A percentile compares a stretch with the other conserved stretches of the same genome.
phyloP scores from a whole-genome alignment of 2,888 invertebrate genomes.

The Neoitamus cyanurus region DNA sequence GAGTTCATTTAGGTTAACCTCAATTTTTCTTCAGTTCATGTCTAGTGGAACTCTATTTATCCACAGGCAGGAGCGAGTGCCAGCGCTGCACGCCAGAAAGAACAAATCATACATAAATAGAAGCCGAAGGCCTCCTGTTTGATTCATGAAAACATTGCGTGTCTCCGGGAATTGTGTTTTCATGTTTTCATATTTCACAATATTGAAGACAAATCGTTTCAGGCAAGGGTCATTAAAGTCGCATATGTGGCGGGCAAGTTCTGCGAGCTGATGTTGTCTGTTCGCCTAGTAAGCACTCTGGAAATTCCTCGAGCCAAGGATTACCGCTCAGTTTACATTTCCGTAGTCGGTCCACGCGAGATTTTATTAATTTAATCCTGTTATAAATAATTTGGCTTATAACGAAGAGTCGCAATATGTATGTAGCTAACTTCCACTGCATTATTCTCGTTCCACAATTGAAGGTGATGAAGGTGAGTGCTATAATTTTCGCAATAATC shows the following conservation, averaged over 20 bases:
- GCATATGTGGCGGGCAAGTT: not conserved
- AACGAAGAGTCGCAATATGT: no score
- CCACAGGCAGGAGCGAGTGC: not conserved
- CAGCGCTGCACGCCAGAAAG: not conserved
- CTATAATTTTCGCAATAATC: no score
- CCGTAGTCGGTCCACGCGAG: no score
- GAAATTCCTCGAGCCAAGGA: no score
- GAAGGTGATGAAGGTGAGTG: no score
- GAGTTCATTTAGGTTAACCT: slow-evolving; percentile 45
- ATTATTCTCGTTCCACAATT: no score
- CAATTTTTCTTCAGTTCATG: slow-evolving; percentile 46
- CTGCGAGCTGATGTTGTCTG: not conserved
- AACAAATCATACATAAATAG: slow-evolving; percentile 32
- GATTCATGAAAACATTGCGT: slow-evolving; percentile 43
- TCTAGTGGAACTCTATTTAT: slow-evolving; percentile 38
- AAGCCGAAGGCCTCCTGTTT: slow-evolving; percentile 12
- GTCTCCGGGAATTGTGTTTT: slow-evolving; percentile 36
- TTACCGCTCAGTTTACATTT: no score
- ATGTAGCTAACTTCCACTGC: no score
- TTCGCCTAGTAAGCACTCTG: not conserved
- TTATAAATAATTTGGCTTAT: no score
- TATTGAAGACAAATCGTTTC: slow-evolving; percentile 31
- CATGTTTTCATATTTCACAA: slow-evolving; percentile 47
- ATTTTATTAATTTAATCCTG: no score
- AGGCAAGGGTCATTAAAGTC: slow-evolving; percentile 32